These are phyloP conservation scores for Philopedon plagiatum DNA, from an alignment of 2,888 invertebrate genomes.

Conservation along the genomic window DNA sequence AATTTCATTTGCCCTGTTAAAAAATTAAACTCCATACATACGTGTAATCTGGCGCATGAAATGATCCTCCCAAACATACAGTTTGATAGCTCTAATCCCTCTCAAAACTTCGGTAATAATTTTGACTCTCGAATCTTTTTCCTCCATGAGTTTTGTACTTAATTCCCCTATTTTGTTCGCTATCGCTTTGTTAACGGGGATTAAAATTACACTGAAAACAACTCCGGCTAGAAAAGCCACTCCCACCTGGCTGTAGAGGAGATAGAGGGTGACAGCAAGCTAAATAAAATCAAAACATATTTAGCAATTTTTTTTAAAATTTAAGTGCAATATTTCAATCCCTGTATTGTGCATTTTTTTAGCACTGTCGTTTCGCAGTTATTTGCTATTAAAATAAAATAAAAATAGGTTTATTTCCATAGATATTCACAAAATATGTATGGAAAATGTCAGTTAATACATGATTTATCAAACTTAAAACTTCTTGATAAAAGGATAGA, in stretches of 20 bases:
- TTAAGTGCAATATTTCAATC: no score
- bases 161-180: conserved; percentile 90
- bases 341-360: no score
- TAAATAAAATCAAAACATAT: conserved; percentile 65
- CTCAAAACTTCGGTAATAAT: conserved; percentile 88
- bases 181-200: conserved; percentile 93
- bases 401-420: no score
- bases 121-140: conserved; percentile 92
- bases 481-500: no score
- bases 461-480: no score
- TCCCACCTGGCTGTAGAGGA: conserved; percentile 91
- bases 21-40: conserved; percentile 65
- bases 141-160: conserved; percentile 89
- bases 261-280: conserved; percentile 84
- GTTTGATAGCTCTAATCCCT: conserved; percentile 92
- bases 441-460: no score
- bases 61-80: conserved; percentile 94
- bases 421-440: no score
- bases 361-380: no score
- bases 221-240: conserved; percentile 93
- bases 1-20: no score
- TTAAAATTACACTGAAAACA: conserved; percentile 86
- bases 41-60: conserved; percentile 81
- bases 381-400: no score
- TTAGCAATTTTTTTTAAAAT: background rate